These are phyloP conservation scores for Penelope pileata DNA, from an alignment of 2,113 vertebrate genomes.

Conservation along the genomic window DNA sequence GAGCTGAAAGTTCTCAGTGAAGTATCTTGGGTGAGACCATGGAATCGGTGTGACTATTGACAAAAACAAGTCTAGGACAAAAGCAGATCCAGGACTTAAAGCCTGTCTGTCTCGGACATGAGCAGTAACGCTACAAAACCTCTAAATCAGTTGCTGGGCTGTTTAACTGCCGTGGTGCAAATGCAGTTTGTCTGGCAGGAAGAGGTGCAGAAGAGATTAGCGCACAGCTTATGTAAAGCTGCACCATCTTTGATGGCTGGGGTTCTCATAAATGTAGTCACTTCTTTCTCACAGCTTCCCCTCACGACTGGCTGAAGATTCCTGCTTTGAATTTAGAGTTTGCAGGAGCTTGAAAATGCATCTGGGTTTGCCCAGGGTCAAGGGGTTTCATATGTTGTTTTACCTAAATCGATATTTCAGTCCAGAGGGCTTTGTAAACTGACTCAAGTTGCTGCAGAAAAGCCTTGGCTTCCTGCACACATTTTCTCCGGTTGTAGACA, in stretches of 20 bases:
- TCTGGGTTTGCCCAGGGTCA: neutral
- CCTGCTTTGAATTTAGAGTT: neutral
- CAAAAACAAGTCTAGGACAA: neutral
- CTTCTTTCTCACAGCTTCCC: neutral
- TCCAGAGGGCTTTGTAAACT: neutral
- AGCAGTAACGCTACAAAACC: neutral
- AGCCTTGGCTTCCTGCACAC: neutral
- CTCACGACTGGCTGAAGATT: neutral
- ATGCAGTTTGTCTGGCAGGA: neutral
- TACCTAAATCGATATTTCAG: neutral
- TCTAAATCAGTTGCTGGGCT: neutral
- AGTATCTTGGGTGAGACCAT: neutral
- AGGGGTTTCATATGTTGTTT: neutral
- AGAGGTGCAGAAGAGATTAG: neutral
- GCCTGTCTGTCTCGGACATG: neutral
- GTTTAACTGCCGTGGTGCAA: neutral
- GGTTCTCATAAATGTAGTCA: neutral
- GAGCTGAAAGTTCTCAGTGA: neutral
- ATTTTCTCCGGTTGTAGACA: neutral
- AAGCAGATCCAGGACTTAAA: neutral
- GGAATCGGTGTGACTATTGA: neutral
- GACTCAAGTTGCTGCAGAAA: neutral
- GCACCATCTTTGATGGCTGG: neutral
- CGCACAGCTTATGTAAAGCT: neutral
- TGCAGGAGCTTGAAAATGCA: neutral